These are phyloP conservation scores for Caenorhabditis sinica DNA, from an alignment of 2,888 invertebrate genomes.

Conservation along the genomic window DNA sequence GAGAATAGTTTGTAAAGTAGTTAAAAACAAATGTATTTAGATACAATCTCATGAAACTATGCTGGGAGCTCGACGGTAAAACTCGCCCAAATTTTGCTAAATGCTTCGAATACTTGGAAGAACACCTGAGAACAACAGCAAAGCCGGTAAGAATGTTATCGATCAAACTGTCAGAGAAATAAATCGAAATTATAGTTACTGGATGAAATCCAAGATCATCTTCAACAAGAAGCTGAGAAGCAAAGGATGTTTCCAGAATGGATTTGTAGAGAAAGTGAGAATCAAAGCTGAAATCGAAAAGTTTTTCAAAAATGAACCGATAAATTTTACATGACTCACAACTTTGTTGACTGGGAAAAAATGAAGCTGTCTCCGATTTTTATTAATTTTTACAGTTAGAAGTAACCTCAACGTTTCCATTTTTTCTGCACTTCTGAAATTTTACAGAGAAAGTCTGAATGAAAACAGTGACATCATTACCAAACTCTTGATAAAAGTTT, in stretches of 20 bases:
- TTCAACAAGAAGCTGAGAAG: neutral
- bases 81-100: constrained; percentile 89
- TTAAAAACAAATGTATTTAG: too few relatives aligned
- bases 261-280: neutral
- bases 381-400: too few relatives aligned
- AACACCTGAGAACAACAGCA: constrained; percentile 56
- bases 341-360: neutral
- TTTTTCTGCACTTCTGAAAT: too few relatives aligned
- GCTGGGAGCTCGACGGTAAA: constrained; percentile 91
- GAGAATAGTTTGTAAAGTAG: too few relatives aligned
- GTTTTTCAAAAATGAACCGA: too few relatives aligned
- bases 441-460: too few relatives aligned
- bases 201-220: too few relatives aligned
- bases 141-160: neutral
- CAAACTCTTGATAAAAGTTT: too few relatives aligned
- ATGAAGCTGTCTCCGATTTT: too few relatives aligned
- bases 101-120: constrained; percentile 56
- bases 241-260: constrained; percentile 59
- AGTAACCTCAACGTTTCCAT: too few relatives aligned
- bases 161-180: neutral
- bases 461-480: too few relatives aligned
- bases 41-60: constrained; percentile 91
- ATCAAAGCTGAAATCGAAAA: neutral
- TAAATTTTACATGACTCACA: too few relatives aligned
- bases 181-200: neutral